Conservation (phyloP, 2,113 vertebrate species). For the Scophthalmus maximus region DNA sequence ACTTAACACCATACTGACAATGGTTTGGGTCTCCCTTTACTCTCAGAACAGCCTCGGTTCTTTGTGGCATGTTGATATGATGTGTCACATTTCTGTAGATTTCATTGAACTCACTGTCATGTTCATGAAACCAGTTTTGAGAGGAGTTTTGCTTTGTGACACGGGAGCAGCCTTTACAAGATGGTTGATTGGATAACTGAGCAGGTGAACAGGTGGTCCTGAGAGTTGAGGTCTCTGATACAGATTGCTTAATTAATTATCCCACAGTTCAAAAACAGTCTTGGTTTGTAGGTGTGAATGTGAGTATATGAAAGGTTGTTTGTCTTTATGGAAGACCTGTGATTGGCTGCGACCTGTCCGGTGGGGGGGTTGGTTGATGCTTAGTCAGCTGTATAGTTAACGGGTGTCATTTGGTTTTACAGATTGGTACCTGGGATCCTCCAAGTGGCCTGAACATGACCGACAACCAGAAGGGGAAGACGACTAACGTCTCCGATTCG, state of each 20-base stretch:
- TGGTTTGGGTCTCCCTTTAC: background rate
- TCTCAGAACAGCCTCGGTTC: background rate
- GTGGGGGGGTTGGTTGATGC: no score
- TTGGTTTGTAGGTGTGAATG: background rate
- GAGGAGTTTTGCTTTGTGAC: no score
- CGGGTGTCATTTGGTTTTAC: constrained; percentile 52
- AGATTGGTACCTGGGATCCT: constrained; percentile 98
- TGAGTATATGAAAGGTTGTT: background rate
- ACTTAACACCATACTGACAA: background rate
- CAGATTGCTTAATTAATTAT: no score
- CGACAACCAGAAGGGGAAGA: constrained; percentile 95
- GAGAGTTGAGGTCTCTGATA: no score
- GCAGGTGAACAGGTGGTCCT: no score
- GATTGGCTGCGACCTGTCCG: no score
- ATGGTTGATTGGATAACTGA: no score
- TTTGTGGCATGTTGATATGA: no score
- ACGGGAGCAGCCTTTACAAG: no score
- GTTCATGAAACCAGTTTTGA: no score
- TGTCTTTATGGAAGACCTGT: background rate
- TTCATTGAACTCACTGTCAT: background rate
- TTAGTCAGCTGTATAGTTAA: background rate
- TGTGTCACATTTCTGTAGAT: no score
- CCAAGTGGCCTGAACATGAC: constrained; percentile 97
- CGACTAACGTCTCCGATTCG: constrained; percentile 94
- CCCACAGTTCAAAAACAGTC: background rate